A percentile compares a stretch with the other conserved stretches of the same genome.
phyloP scores from a whole-genome alignment of 2,797 vertebrate genomes.

The Lophius americanus region DNA sequence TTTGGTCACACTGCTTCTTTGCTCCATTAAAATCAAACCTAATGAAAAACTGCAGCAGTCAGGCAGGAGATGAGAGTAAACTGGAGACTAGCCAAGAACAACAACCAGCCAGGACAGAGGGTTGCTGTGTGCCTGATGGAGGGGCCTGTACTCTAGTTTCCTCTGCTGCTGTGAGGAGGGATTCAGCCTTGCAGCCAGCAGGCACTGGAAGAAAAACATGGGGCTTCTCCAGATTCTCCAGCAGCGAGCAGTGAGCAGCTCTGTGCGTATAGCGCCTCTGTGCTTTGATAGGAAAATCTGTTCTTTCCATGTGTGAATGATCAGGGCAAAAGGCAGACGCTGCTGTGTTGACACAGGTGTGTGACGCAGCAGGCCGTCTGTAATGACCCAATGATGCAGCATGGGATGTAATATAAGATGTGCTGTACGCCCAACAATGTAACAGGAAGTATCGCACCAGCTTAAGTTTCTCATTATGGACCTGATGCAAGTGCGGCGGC shows the following conservation, averaged over 20 bases:
- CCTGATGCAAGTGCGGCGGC: not conserved
- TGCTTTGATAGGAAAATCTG: constrained; percentile 58
- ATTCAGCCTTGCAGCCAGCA: constrained; percentile 61
- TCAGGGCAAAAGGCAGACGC: constrained; percentile 42
- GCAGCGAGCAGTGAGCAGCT: constrained; percentile 29
- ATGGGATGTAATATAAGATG: constrained; percentile 17
- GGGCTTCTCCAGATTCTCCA: constrained; percentile 47
- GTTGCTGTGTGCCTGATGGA: constrained; percentile 61
- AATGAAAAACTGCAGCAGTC: constrained; percentile 59
- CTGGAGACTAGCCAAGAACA: constrained; percentile 69
- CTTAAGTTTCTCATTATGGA: constrained; percentile 10
- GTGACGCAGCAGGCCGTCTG: constrained; percentile 42
- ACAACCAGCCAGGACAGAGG: constrained; percentile 73
- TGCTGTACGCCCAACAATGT: not conserved
- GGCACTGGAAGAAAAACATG: constrained; percentile 61
- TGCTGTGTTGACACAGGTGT: constrained; percentile 82
- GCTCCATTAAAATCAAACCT: constrained; percentile 47
- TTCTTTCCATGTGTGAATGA: constrained; percentile 60
- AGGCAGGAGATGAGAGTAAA: constrained; percentile 52
- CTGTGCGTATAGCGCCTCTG: constrained; percentile 24
- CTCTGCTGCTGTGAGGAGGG: constrained; percentile 59
- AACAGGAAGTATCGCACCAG: not conserved
- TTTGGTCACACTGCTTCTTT: constrained; percentile 32
- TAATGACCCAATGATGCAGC: constrained; percentile 34
- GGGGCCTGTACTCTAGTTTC: constrained; percentile 52